phyloP scores from a whole-genome alignment of 2,113 vertebrate genomes.

The Amblyopsis rosae region DNA sequence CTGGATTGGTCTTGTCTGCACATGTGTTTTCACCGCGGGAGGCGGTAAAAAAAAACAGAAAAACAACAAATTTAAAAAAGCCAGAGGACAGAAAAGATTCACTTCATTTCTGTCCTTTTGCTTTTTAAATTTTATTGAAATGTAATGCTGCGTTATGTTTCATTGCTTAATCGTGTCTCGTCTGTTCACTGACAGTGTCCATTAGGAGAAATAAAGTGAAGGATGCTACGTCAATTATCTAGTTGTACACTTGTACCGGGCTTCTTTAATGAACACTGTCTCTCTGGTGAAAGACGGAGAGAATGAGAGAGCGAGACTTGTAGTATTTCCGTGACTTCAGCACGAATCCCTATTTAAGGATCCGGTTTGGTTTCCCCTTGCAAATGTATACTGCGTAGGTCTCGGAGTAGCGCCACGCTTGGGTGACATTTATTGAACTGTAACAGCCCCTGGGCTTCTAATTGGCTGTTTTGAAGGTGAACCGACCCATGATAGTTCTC shows the following conservation, averaged over 20 bases:
- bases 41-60: not conserved
- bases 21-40: slow-evolving; percentile 57
- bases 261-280: slow-evolving; percentile 35
- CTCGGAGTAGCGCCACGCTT: slow-evolving; percentile 58
- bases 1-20: slow-evolving; percentile 71
- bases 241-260: slow-evolving; percentile 6
- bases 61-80: no score
- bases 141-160: slow-evolving; percentile 27
- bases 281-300: slow-evolving; percentile 10
- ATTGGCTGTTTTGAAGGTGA: slow-evolving; percentile 66
- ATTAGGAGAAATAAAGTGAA: slow-evolving; percentile 54
- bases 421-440: slow-evolving; percentile 65
- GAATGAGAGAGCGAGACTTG: not conserved
- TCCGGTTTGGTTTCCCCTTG: slow-evolving; percentile 33
- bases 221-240: slow-evolving; percentile 40
- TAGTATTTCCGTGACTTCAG: slow-evolving; percentile 37
- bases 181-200: slow-evolving; percentile 15
- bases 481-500: slow-evolving; percentile 51
- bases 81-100: no score
- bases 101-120: slow-evolving; percentile 26
- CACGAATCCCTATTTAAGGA: slow-evolving; percentile 24
- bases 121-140: slow-evolving; percentile 9
- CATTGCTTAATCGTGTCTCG: slow-evolving; percentile 48
- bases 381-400: slow-evolving; percentile 23
- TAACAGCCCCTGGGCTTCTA: slow-evolving; percentile 52